Evolutionary conservation across 2,113 vertebrate species (phyloP).

Genomic region (Ursus arctos): DNA sequence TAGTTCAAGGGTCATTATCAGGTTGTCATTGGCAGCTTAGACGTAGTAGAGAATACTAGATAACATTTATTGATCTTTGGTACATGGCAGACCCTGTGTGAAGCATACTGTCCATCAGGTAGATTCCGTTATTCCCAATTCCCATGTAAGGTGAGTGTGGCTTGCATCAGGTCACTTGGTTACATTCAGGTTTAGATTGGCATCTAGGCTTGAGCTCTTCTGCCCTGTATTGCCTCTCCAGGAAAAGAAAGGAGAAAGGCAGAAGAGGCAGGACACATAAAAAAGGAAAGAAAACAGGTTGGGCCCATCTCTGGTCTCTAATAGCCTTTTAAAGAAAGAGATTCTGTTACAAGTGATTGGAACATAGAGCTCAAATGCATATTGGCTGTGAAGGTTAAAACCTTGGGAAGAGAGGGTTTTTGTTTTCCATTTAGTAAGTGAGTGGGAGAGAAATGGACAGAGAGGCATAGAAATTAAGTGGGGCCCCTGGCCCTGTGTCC

Average conservation of each 20-base stretch:
- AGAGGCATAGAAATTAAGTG: neutral
- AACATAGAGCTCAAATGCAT: neutral
- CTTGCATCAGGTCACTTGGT: conserved; percentile 5
- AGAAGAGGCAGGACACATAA: neutral
- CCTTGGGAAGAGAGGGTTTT: conserved; percentile 24
- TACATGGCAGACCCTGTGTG: neutral
- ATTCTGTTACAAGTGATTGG: neutral
- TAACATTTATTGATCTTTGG: conserved; percentile 35
- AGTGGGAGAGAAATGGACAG: neutral
- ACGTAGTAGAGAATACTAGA: neutral
- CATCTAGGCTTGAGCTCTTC: neutral
- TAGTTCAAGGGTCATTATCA: conserved; percentile 62
- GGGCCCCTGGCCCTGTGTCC: neutral
- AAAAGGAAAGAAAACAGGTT: neutral
- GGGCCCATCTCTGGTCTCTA: neutral
- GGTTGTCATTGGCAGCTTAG: conserved; percentile 20
- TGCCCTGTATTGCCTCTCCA: neutral
- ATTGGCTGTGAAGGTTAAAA: neutral
- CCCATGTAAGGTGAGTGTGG: neutral
- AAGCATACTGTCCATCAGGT: neutral
- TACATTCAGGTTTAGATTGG: conserved; percentile 12
- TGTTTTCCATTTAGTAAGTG: conserved; percentile 42
- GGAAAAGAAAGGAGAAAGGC: neutral
- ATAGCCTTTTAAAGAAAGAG: conserved; percentile 33
- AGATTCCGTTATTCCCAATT: neutral